Evolutionary conservation across 2,113 vertebrate species (phyloP).

Genomic region (Sarotherodon lohbergeri): DNA sequence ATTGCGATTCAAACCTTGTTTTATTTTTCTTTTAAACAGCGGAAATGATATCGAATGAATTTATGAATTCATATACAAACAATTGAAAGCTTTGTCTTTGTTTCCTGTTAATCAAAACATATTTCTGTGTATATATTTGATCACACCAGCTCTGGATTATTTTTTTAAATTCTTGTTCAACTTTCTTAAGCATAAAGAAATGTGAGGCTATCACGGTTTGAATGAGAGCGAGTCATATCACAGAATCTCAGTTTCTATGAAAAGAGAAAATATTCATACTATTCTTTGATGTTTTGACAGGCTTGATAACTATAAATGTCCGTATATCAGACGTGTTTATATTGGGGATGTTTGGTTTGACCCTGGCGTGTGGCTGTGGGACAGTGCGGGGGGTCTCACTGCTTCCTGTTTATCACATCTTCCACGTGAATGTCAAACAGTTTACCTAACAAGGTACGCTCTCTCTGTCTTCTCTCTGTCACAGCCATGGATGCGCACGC

Average conservation of each 20-base stretch:
- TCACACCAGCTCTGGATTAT: neutral
- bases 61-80: neutral
- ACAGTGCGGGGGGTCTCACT: constrained; percentile 51
- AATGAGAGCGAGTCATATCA: neutral
- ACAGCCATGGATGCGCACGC: neutral
- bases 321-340: constrained; percentile 60
- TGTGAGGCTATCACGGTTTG: neutral
- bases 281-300: constrained; percentile 52
- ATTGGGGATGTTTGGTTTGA: constrained; percentile 59
- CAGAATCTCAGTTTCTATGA: constrained; percentile 5
- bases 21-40: neutral
- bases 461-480: constrained; percentile 48
- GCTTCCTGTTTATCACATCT: constrained; percentile 72
- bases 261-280: constrained; percentile 12
- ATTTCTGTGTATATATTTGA: neutral
- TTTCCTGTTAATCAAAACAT: neutral
- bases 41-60: neutral
- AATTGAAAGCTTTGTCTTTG: neutral
- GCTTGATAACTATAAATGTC: constrained; percentile 60
- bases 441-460: constrained; percentile 71
- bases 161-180: neutral
- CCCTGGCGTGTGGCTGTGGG: constrained; percentile 58
- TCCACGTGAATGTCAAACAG: constrained; percentile 68
- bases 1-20: neutral
- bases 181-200: neutral